phyloP scores from a whole-genome alignment of 2,797 vertebrate genomes.

The Xyrichtys novacula region DNA sequence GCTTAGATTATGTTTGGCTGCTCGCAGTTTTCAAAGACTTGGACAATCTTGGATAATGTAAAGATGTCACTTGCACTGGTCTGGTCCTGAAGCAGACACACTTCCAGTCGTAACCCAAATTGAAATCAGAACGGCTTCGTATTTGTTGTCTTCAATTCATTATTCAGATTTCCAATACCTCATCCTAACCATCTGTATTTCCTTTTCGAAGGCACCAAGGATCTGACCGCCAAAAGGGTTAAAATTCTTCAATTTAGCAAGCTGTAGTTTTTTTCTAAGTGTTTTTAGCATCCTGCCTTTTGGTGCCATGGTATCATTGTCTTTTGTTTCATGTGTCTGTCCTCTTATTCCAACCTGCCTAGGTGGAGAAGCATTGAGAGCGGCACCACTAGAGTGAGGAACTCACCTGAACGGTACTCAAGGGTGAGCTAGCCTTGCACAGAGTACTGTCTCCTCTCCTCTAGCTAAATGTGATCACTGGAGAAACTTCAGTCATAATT shows the following conservation, averaged over 20 bases:
- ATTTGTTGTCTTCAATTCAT: constrained; percentile 41
- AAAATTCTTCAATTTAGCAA: constrained; percentile 65
- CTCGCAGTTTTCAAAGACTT: constrained; percentile 30
- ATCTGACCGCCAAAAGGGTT: constrained; percentile 72
- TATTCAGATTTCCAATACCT: constrained; percentile 40
- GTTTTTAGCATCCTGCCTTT: constrained; percentile 66
- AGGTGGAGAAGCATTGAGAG: constrained; percentile 86
- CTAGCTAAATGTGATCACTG: constrained; percentile 74
- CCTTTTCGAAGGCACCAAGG: constrained; percentile 67
- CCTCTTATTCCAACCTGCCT: constrained; percentile 88
- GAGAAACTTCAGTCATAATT: constrained; percentile 60
- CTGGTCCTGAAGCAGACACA: constrained; percentile 22
- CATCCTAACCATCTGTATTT: constrained; percentile 47
- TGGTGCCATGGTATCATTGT: constrained; percentile 73
- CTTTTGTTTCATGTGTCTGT: constrained; percentile 86
- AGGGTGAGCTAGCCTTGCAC: constrained; percentile 89
- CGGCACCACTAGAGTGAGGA: constrained; percentile 85
- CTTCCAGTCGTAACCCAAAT: constrained; percentile 37
- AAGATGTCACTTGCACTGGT: constrained; percentile 29
- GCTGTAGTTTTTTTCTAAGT: constrained; percentile 46
- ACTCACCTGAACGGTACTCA: constrained; percentile 88
- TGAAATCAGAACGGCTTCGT: constrained; percentile 53
- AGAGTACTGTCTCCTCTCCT: constrained; percentile 85
- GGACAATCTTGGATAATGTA: constrained; percentile 57
- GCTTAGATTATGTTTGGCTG: constrained; percentile 26